Evolutionary conservation across 2,888 invertebrate genomes (phyloP).

Genomic region (Apoda limacodes): DNA sequence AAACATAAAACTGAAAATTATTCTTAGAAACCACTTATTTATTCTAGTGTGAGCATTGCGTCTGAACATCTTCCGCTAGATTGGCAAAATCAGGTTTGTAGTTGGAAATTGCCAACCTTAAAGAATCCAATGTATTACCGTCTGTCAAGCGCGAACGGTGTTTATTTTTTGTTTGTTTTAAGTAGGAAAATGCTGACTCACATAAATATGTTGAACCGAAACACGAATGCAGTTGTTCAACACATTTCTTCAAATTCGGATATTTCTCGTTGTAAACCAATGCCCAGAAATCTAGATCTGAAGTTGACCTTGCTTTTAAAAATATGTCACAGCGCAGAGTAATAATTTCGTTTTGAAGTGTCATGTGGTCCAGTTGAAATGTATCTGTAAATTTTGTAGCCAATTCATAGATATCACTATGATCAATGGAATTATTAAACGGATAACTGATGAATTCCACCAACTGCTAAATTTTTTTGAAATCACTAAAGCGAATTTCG

Average conservation of each 20-base stretch:
- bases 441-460: constrained; percentile 23
- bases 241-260: constrained; percentile 23
- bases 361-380: constrained; percentile 21
- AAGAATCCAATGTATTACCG: constrained; percentile 20
- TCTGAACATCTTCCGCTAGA: constrained; percentile 18
- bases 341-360: too few species aligned
- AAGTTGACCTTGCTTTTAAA: too few species aligned
- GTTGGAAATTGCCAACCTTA: too few species aligned
- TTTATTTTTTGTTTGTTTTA: constrained; percentile 23
- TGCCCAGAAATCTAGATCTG: too few species aligned
- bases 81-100: too few species aligned
- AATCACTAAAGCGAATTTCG: constrained; percentile 20
- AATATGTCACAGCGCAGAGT: too few species aligned
- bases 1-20: too few species aligned
- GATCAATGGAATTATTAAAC: constrained; percentile 22
- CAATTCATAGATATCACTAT: constrained; percentile 23
- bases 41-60: constrained; percentile 19
- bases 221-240: too few species aligned
- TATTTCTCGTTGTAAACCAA: constrained; percentile 24
- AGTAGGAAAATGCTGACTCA: constrained; percentile 22
- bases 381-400: constrained; percentile 21
- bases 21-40: constrained; percentile 6
- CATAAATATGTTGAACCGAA: too few species aligned
- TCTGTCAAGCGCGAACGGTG: constrained; percentile 21
- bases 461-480: constrained; percentile 18